phyloP scores from a whole-genome alignment of 2,888 invertebrate genomes.

The Alitta virens region DNA sequence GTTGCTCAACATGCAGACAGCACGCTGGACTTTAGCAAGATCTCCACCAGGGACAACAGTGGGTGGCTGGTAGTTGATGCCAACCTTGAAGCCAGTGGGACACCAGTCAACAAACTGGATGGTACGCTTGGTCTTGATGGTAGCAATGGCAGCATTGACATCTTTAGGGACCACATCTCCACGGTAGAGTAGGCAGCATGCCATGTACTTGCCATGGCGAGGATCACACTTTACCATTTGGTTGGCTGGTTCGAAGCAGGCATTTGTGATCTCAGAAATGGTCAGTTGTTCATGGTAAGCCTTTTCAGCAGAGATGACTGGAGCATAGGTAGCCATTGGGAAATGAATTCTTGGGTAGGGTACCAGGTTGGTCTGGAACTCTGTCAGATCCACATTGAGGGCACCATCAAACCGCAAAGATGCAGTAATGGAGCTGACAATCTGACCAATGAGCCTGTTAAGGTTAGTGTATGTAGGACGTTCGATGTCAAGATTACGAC shows the following conservation, averaged over 20 bases:
- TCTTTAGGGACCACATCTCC: constrained; percentile 92
- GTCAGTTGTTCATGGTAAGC: constrained; percentile 38
- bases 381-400: constrained; percentile 25
- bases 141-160: constrained; percentile 62
- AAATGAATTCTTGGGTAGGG: constrained; percentile 73
- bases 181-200: constrained; percentile 66
- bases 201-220: constrained; percentile 59
- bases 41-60: constrained; percentile 67
- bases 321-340: constrained; percentile 73
- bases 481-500: constrained; percentile 76
- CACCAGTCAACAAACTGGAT: constrained; percentile 64
- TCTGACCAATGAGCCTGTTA: constrained; percentile 62
- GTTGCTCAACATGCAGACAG: constrained; percentile 59
- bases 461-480: constrained; percentile 78
- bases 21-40: constrained; percentile 63
- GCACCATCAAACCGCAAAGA: constrained; percentile 26
- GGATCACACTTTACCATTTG: constrained; percentile 56
- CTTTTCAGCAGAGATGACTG: constrained; percentile 25
- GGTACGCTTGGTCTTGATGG: constrained; percentile 48
- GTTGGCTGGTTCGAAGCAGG: constrained; percentile 80
- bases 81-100: constrained; percentile 74
- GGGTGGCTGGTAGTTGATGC: constrained; percentile 63
- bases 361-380: constrained; percentile 29
- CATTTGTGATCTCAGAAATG: constrained; percentile 82
- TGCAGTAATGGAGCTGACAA: constrained; percentile 26